Percentiles rank a stretch among this genome's conserved stretches.
Evolutionary conservation across 2,888 invertebrate species (phyloP).

Genomic region (Sycophila texana): DNA sequence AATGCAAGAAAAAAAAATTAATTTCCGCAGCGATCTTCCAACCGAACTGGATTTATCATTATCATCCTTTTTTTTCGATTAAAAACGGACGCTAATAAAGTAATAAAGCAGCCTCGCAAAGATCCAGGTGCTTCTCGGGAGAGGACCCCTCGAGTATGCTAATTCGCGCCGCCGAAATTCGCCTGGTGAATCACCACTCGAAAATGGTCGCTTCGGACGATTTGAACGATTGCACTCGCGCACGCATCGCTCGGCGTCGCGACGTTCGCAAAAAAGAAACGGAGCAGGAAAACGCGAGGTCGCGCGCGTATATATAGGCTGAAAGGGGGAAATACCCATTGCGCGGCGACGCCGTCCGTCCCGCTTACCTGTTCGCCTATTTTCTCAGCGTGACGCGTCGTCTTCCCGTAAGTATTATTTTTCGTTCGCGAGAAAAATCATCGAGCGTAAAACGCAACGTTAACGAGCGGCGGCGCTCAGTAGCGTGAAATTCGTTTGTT

Average conservation of each 20-base stretch:
- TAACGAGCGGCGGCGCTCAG: background rate
- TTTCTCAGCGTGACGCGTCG: slow-evolving; percentile 14
- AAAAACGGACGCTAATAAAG: too few species aligned
- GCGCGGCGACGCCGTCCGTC: slow-evolving; percentile 9
- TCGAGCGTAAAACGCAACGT: background rate
- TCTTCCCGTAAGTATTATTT: background rate
- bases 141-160: too few species aligned
- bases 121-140: too few species aligned
- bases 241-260: background rate
- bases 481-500: background rate
- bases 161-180: too few species aligned
- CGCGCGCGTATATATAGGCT: slow-evolving; percentile 2
- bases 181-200: background rate
- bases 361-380: slow-evolving; percentile 37
- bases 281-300: slow-evolving; percentile 8
- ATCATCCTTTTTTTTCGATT: too few species aligned
- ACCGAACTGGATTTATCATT: too few species aligned
- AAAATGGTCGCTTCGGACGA: background rate
- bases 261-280: slow-evolving; percentile 4
- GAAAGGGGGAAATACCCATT: slow-evolving; percentile 37
- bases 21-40: too few species aligned
- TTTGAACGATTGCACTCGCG: background rate
- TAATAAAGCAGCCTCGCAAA: too few species aligned
- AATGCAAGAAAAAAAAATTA: too few species aligned
- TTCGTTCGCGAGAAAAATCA: slow-evolving; percentile 27